phyloP scores from a whole-genome alignment of 2,797 vertebrate genomes.

The Enteromius viviparus region DNA sequence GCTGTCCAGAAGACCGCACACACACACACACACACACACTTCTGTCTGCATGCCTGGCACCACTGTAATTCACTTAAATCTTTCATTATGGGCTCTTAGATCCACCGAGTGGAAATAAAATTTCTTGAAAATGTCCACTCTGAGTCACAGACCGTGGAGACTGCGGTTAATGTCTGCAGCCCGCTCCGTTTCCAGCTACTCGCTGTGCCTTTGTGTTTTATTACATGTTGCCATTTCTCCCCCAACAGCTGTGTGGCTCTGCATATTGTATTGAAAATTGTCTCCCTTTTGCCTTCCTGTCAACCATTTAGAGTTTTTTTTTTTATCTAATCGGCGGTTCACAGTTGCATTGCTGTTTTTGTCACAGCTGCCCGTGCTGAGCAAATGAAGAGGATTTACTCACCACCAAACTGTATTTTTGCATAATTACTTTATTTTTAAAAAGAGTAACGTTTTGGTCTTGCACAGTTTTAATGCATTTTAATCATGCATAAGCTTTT shows the following conservation, averaged over 20 bases:
- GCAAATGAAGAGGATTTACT: not conserved
- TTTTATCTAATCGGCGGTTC: slow-evolving; percentile 17
- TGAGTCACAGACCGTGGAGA: slow-evolving; percentile 13
- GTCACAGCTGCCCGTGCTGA: not conserved
- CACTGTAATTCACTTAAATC: slow-evolving; percentile 36
- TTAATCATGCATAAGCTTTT: not conserved
- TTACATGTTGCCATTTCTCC: slow-evolving; percentile 19
- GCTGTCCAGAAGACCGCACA: slow-evolving; percentile 12
- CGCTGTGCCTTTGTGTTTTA: slow-evolving; percentile 18
- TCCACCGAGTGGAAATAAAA: slow-evolving; percentile 36
- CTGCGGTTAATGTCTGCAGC: slow-evolving; percentile 1
- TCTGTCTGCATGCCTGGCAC: slow-evolving; percentile 10
- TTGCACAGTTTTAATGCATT: not conserved
- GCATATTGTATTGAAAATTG: slow-evolving; percentile 37
- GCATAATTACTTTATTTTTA: not conserved
- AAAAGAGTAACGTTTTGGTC: not conserved
- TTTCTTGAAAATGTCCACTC: slow-evolving; percentile 40
- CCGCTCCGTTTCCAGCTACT: slow-evolving; percentile 15
- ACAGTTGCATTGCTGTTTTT: slow-evolving; percentile 24
- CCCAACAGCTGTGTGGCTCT: slow-evolving; percentile 23
- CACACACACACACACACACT: not conserved
- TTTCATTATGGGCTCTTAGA: slow-evolving; percentile 26
- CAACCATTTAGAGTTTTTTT: slow-evolving; percentile 13
- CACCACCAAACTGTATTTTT: not conserved
- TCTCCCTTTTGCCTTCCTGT: slow-evolving; percentile 14